These are phyloP conservation scores for Meloe dianella DNA, from an alignment of 2,888 invertebrate species.

Conservation along the genomic window DNA sequence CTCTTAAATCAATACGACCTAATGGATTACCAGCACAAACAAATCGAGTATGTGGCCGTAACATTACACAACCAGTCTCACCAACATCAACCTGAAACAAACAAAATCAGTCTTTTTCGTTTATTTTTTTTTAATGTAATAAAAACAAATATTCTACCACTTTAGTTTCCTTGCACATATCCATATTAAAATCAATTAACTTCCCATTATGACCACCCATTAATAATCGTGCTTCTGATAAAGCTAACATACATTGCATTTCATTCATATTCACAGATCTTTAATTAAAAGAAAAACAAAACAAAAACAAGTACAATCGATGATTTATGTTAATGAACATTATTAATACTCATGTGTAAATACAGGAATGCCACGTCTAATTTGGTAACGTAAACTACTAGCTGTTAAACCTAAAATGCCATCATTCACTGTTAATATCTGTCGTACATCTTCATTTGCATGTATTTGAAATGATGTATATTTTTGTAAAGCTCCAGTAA, in stretches of 20 bases:
- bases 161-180: slow-evolving; percentile 77
- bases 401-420: slow-evolving; percentile 87
- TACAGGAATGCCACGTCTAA: slow-evolving; percentile 85
- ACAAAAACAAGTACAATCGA: slow-evolving; percentile 2
- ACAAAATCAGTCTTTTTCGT: slow-evolving; percentile 14
- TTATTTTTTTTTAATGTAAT: too few species aligned
- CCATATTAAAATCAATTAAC: slow-evolving; percentile 86
- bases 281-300: too few species aligned
- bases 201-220: slow-evolving; percentile 93
- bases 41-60: slow-evolving; percentile 73
- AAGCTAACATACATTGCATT: slow-evolving; percentile 90
- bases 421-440: slow-evolving; percentile 80
- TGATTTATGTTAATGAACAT: slow-evolving; percentile 9
- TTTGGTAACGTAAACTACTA: slow-evolving; percentile 80
- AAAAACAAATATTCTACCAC: slow-evolving; percentile 63
- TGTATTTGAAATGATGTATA: slow-evolving; percentile 97
- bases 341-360: slow-evolving; percentile 75
- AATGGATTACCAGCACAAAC: slow-evolving; percentile 83
- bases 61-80: slow-evolving; percentile 78
- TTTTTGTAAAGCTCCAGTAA: slow-evolving; percentile 85
- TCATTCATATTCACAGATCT: slow-evolving; percentile 85
- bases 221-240: slow-evolving; percentile 74
- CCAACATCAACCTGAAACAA: slow-evolving; percentile 68
- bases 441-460: slow-evolving; percentile 83
- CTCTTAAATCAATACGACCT: slow-evolving; percentile 81